These are phyloP conservation scores for Sporophila hypoxantha DNA, from an alignment of 2,113 vertebrate species.

Conservation along the genomic window DNA sequence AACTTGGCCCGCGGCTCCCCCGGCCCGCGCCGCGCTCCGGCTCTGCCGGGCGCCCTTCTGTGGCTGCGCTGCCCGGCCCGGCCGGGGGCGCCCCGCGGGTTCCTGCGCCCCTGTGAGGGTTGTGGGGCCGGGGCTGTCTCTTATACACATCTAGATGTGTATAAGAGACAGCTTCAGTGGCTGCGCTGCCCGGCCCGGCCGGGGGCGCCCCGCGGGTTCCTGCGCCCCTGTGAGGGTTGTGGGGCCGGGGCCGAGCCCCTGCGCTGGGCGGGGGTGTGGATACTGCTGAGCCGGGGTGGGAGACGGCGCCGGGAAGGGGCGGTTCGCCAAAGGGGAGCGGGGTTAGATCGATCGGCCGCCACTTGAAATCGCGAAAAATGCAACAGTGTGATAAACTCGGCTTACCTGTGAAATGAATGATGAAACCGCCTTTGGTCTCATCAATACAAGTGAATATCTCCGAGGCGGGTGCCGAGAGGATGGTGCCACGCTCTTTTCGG, in stretches of 20 bases:
- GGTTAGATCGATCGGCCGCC: neutral
- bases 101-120: neutral
- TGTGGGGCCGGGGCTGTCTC: rapidly evolving
- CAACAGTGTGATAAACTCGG: neutral
- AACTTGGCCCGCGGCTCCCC: neutral
- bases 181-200: neutral
- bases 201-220: neutral
- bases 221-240: rapidly evolving
- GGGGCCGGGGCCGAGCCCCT: too few species aligned
- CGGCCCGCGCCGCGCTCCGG: rapidly evolving
- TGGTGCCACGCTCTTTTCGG: neutral
- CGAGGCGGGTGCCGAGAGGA: neutral
- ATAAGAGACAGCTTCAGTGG: too few species aligned
- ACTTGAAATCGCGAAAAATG: rapidly evolving
- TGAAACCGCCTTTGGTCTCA: too few species aligned
- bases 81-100: neutral
- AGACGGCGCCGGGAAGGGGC: neutral
- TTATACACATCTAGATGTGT: too few species aligned
- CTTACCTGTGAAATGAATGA: neutral
- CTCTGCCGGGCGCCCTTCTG: neutral
- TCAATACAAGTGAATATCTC: neutral
- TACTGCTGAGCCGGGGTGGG: neutral
- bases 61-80: neutral
- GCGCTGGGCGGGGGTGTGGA: rapidly evolving
- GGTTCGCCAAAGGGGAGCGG: neutral